A percentile compares a stretch with the other conserved stretches of the same genome.
These are phyloP conservation scores for Cerastis rubricosa DNA, from an alignment of 2,888 invertebrate genomes.

Conservation along the genomic window DNA sequence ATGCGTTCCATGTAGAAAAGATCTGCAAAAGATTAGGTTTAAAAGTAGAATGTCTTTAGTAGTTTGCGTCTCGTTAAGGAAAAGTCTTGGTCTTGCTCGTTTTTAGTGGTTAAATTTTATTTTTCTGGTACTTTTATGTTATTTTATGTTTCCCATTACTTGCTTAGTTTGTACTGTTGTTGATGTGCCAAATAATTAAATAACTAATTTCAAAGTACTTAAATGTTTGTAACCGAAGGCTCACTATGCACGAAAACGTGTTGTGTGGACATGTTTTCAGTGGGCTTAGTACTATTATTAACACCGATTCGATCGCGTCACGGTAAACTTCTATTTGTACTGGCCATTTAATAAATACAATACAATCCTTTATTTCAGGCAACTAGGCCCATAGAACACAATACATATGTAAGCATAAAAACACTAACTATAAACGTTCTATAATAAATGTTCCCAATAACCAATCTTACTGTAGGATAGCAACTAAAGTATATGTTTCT, in stretches of 20 bases:
- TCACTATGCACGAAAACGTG: neutral
- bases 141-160: neutral
- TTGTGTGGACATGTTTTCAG: neutral
- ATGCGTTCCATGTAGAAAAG: slow-evolving; percentile 43
- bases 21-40: slow-evolving; percentile 48
- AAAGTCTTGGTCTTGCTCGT: neutral
- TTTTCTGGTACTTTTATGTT: neutral
- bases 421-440: too few species aligned
- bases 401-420: too few species aligned
- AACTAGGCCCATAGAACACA: too few species aligned
- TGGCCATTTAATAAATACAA: too few species aligned
- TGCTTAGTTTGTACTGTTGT: neutral
- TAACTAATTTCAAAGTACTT: neutral
- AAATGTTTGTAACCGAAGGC: neutral
- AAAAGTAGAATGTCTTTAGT: slow-evolving; percentile 19
- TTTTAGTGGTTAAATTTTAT: neutral
- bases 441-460: neutral
- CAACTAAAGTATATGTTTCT: neutral
- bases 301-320: neutral
- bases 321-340: slow-evolving; percentile 1
- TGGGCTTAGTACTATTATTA: neutral
- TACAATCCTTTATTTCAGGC: too few species aligned
- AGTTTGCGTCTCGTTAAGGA: slow-evolving; percentile 1
- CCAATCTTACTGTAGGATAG: neutral
- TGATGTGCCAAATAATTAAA: neutral